Percentiles rank a stretch among this genome's conserved stretches.
phyloP scores from a whole-genome alignment of 2,797 vertebrate genomes.

The Hirundo rustica region DNA sequence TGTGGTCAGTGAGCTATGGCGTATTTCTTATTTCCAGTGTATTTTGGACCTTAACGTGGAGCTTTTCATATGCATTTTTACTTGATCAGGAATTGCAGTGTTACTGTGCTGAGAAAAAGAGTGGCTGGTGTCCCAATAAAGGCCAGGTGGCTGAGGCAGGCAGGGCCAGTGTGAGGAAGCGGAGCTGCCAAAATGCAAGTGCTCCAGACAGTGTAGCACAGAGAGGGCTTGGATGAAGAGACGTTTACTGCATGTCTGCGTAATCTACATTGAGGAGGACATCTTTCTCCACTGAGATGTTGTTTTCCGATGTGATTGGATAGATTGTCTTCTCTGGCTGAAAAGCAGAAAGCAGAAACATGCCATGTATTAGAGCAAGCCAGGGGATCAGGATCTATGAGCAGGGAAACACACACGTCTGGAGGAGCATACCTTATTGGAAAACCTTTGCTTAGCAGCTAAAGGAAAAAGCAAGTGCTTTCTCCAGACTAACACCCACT shows the following conservation, averaged over 20 bases:
- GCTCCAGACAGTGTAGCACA: fast-evolving
- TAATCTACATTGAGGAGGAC: neutral
- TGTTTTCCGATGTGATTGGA: neutral
- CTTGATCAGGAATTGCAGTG: neutral
- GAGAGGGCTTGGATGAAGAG: neutral
- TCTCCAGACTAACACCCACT: neutral
- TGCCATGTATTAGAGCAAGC: neutral
- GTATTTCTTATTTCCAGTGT: neutral
- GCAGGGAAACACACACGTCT: neutral
- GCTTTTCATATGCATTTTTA: neutral
- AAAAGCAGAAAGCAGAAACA: neutral
- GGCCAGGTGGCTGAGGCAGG: neutral
- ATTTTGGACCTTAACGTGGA: neutral
- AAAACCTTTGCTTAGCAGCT: neutral
- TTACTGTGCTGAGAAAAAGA: neutral
- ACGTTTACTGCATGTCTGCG: neutral
- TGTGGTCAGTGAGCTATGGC: neutral
- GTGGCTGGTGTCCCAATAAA: neutral
- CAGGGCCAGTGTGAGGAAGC: neutral
- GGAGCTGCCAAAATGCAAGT: neutral
- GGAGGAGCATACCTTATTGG: neutral
- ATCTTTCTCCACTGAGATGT: neutral
- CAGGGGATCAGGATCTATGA: neutral
- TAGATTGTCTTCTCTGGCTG: neutral
- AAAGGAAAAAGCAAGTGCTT: neutral